A percentile compares a stretch with the other conserved stretches of the same genome.
phyloP scores from a whole-genome alignment of 2,888 invertebrate species.

The Chirona hameri region DNA sequence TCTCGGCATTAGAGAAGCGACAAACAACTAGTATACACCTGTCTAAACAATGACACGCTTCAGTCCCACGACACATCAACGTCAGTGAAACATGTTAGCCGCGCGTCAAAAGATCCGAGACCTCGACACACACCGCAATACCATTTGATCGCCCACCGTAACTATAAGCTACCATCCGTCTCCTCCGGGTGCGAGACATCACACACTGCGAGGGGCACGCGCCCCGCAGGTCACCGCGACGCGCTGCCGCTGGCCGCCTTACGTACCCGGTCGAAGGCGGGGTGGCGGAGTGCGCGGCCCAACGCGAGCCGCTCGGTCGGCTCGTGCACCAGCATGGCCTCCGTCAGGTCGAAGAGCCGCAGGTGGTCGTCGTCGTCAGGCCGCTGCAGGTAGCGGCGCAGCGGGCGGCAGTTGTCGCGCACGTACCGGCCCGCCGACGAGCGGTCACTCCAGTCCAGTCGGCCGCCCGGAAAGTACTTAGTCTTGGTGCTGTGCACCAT shows the following conservation, averaged over 20 bases:
- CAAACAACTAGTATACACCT: no score
- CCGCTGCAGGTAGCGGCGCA: constrained; percentile 52
- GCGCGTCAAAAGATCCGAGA: neutral
- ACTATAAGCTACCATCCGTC: neutral
- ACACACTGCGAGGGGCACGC: neutral
- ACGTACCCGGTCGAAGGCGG: constrained; percentile 13
- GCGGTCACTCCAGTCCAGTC: constrained; percentile 96
- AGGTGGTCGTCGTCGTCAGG: constrained; percentile 55
- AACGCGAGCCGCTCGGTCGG: constrained; percentile 84
- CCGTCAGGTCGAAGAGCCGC: constrained; percentile 85
- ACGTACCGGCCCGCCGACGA: constrained; percentile 96
- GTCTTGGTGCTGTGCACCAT: constrained; percentile 89
- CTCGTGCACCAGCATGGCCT: constrained; percentile 95
- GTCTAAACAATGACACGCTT: neutral
- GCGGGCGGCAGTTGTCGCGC: constrained; percentile 93
- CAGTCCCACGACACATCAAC: neutral
- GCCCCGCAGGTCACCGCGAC: neutral
- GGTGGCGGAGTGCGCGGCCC: constrained; percentile 79
- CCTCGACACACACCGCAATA: neutral
- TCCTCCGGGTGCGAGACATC: neutral
- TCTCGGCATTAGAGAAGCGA: no score
- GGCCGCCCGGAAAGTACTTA: constrained; percentile 96
- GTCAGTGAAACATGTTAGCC: no score
- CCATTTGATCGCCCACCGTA: neutral
- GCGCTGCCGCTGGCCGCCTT: neutral